These are phyloP conservation scores for Ganaspis brasiliensis DNA, from an alignment of 2,888 invertebrate species.

Conservation along the genomic window DNA sequence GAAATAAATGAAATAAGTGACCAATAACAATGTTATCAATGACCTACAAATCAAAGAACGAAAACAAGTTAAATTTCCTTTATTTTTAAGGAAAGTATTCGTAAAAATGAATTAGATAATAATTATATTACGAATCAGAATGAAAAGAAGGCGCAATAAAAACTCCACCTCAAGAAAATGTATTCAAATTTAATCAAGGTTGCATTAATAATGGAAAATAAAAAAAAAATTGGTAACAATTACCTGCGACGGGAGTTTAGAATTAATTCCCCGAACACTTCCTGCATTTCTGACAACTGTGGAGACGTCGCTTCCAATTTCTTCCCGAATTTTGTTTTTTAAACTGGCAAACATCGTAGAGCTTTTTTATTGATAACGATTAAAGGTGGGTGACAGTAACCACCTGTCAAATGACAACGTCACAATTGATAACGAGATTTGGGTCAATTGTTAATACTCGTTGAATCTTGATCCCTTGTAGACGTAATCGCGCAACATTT, in stretches of 20 bases:
- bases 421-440: conserved; percentile 51
- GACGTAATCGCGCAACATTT: not conserved
- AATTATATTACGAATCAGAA: not conserved
- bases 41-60: conserved; percentile 8
- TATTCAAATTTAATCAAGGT: conserved; percentile 18
- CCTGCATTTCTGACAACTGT: conserved; percentile 77
- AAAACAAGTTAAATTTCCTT: not conserved
- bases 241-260: conserved; percentile 77
- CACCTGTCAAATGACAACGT: conserved; percentile 68
- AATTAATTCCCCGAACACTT: conserved; percentile 73
- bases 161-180: not conserved
- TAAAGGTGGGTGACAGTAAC: conserved; percentile 51
- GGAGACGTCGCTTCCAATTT: conserved; percentile 91
- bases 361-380: conserved; percentile 37
- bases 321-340: conserved; percentile 94
- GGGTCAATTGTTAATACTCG: conserved; percentile 39
- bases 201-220: not conserved
- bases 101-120: too few relatives aligned
- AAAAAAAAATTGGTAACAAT: conserved; percentile 46
- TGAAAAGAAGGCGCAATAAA: not conserved
- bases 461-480: not conserved
- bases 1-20: conserved; percentile 11
- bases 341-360: conserved; percentile 90
- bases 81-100: too few relatives aligned
- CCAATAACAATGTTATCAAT: conserved; percentile 22